Conservation (phyloP, 2,797 vertebrate genomes). For the Phylloscopus collybita region DNA sequence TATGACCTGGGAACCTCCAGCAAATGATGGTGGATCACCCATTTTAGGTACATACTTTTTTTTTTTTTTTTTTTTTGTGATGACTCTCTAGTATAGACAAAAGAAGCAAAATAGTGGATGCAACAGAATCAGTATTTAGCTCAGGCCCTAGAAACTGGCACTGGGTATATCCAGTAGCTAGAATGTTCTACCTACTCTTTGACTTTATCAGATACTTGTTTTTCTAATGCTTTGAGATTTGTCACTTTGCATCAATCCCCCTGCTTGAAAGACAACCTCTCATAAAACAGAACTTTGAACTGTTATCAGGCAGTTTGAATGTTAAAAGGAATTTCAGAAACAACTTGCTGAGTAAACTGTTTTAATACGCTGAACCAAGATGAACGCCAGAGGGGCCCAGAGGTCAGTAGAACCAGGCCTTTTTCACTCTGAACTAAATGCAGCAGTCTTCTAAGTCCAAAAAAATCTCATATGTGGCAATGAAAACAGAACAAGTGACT, state of each 20-base stretch:
- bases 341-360: not conserved
- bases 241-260: not conserved
- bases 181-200: not conserved
- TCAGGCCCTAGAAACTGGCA: not conserved
- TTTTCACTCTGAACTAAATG: not conserved
- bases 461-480: fast-evolving
- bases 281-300: not conserved
- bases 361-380: not conserved
- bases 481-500: not conserved
- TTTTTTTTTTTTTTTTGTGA: not conserved
- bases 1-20: slow-evolving; percentile 94
- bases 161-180: not conserved
- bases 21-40: slow-evolving; percentile 92
- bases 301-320: not conserved
- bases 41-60: slow-evolving; percentile 83
- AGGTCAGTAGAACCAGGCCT: not conserved
- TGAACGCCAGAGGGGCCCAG: not conserved
- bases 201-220: not conserved
- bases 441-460: not conserved
- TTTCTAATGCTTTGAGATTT: not conserved
- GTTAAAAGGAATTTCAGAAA: not conserved
- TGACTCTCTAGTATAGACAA: not conserved
- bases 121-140: not conserved
- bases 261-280: not conserved
- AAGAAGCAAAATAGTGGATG: not conserved